Evolutionary conservation across 2,113 vertebrate genomes (phyloP).

Genomic region (Australoheros scitulus): DNA sequence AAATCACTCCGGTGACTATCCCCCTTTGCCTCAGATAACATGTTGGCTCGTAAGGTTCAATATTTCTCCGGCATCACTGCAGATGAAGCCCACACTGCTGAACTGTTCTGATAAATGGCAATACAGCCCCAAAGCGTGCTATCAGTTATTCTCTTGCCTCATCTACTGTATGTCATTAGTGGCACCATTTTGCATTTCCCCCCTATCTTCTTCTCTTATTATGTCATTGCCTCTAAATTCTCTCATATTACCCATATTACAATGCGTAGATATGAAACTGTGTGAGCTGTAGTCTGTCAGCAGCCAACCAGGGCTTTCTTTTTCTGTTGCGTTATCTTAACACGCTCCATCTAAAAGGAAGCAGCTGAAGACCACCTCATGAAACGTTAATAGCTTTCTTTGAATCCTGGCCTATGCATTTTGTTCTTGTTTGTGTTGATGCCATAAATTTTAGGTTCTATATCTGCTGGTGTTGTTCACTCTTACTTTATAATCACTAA

Average conservation of each 20-base stretch:
- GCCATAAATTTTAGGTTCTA: slow-evolving; percentile 11
- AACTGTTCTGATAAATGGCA: slow-evolving; percentile 2
- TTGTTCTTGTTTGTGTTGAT: slow-evolving; percentile 19
- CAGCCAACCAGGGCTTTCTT: slow-evolving; percentile 10
- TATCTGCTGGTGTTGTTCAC: background rate
- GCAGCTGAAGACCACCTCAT: slow-evolving; percentile 48
- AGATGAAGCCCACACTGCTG: slow-evolving; percentile 30
- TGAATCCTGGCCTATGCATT: slow-evolving; percentile 22
- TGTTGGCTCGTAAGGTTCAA: slow-evolving; percentile 1
- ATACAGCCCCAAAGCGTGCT: background rate
- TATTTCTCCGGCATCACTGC: background rate
- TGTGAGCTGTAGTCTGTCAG: background rate
- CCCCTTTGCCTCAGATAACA: background rate
- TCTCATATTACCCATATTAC: slow-evolving; percentile 5
- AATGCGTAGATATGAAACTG: slow-evolving; percentile 4
- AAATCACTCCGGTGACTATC: background rate
- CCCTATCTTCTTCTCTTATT: background rate
- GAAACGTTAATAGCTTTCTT: slow-evolving; percentile 45
- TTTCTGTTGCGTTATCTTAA: slow-evolving; percentile 19
- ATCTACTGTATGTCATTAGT: slow-evolving; percentile 17
- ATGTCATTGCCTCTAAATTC: slow-evolving; percentile 14
- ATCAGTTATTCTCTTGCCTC: background rate
- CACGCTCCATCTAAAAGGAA: slow-evolving; percentile 33
- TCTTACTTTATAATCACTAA: background rate
- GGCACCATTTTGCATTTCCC: slow-evolving; percentile 33